Evolutionary conservation across 2,797 vertebrate genomes (phyloP), one percentile per base, ranked within the genome.

Genomic region (Masticophis lateralis): DNA sequence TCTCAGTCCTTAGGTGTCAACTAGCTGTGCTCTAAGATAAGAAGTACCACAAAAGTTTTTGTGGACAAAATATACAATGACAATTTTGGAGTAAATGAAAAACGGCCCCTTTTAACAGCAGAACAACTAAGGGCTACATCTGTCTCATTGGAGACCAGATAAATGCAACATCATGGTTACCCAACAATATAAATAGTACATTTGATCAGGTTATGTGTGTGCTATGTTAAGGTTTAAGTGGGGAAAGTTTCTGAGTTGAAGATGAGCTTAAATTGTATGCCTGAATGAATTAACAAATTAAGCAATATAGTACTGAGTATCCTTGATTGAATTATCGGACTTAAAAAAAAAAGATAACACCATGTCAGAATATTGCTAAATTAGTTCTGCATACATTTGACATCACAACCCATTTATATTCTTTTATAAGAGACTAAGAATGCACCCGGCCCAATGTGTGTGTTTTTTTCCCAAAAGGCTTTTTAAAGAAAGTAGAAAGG

Each of bases 321-420:
- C 61, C 51, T 56, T 88, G n/a, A 47, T 22, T 88, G 56, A 61
- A 13, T 83, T n/a, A 93, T 88, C 14, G 28, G 28, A 43, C 4
- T 53, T 53, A 69, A n/a, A 43, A 51, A 56, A 57, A 6, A 3
- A 3, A 22, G 28, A 88, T 28, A 74, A 79, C 59, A n/a, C 9
- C n/a, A 43, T 37, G 51, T 89, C n/a, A 69, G n/a, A 87, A 66
- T 66, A 87, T 66, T 0, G 13, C 57, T 89, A 61, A 83, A 83
- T 86, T 63, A 89, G n/a, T 55, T 89, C 91, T 56, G 57, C 51
- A 89, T 56, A 55, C 32, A 89, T 63, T 88, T 89, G 92, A 43
- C 2, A 61, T 57, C 12, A 32, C 56, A 53, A 63, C 91, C 90
- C 87, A 69, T 90, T 89, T 25, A 93, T 91, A 79, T 0, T 5